Evolutionary conservation across 2,888 invertebrate species (phyloP), one percentile per base, ranked within the genome.

Genomic region (Coecobrya sp.): DNA sequence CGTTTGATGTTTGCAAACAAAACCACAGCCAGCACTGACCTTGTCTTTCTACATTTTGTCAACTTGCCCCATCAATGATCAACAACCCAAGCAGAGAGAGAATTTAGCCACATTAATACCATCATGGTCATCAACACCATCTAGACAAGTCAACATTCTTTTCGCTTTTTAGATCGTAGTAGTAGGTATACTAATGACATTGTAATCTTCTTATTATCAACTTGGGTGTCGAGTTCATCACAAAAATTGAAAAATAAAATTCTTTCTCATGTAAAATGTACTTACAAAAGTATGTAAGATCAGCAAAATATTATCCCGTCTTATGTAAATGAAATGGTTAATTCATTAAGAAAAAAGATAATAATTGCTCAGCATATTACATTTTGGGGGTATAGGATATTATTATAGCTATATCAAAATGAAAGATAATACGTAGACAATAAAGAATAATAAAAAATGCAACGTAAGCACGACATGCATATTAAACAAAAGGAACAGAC

Each of bases 1-100:
- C 49, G 16, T 85, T 85, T 85, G 25, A 62, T 62, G 85, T 85
- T 85, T 85, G 65, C 65, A 68, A 85, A 49, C 85, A 85, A 85
- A 62, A 68, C 85, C 68, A 42, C 85, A 85, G 10, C 68, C 22
- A 25, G 22, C 22, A 25, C 2, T 68, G 65, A 85, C 68, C 85
- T 85, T 68, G 85, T 70, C 8, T n/a, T 22, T 59, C 1, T 55
- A 7, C 36, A 36, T 59, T n/a, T 19, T 13, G 49, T 49, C 49
- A 49, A 49, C 49, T 49, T 49, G 13, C 49, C 49, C 49, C 49
- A 49, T 49, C 49, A 49, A 36, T 7, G 3, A 36, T 36, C 36
- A 36, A 4, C 36, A 36, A 4, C 36, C n/a, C 42, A 42, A 42
- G 42, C 42, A 42, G 5, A 42, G n/a, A n/a, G n/a, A n/a, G n/a